Evolutionary conservation across 1,140 invertebrate species (phyloP).

Genomic region (Drosophila insularis): DNA sequence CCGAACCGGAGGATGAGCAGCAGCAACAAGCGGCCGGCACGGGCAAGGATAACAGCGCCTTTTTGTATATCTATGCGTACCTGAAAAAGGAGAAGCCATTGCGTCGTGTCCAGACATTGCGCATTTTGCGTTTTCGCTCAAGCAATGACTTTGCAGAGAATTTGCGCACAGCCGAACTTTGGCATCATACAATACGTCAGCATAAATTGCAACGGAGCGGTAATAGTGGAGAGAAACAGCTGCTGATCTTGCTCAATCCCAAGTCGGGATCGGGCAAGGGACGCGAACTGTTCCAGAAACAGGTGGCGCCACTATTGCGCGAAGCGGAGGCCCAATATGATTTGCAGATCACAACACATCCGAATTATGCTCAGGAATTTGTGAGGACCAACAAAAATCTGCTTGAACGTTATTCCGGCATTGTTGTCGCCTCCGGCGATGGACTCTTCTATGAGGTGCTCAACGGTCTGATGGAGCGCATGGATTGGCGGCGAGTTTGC

Average conservation of each 20-base stretch:
- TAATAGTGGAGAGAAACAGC: constrained; percentile 44
- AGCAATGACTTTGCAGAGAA: constrained; percentile 92
- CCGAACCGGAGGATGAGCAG: constrained; percentile 13
- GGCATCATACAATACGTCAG: constrained; percentile 85
- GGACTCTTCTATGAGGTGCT: constrained; percentile 96
- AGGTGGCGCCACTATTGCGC: constrained; percentile 91
- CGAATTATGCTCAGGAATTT: constrained; percentile 93
- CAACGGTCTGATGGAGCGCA: constrained; percentile 93
- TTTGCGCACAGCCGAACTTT: constrained; percentile 89
- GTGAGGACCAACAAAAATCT: constrained; percentile 89
- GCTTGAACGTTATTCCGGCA: constrained; percentile 86
- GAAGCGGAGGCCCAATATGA: constrained; percentile 94
- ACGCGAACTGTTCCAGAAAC: constrained; percentile 91
- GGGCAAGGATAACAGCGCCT: constrained; percentile 87
- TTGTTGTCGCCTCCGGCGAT: constrained; percentile 96
- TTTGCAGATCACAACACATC: constrained; percentile 92
- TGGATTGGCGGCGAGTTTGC: constrained; percentile 92
- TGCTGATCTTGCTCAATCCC: constrained; percentile 95
- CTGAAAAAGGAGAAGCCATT: constrained; percentile 87
- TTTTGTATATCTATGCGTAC: constrained; percentile 94
- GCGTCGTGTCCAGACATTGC: constrained; percentile 88
- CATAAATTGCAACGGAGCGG: constrained; percentile 32
- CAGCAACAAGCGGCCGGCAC: neutral
- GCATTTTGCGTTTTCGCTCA: constrained; percentile 90
- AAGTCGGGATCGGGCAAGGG: constrained; percentile 95